Conservation (phyloP, 2,113 vertebrate species). For the Phoenicopterus ruber region DNA sequence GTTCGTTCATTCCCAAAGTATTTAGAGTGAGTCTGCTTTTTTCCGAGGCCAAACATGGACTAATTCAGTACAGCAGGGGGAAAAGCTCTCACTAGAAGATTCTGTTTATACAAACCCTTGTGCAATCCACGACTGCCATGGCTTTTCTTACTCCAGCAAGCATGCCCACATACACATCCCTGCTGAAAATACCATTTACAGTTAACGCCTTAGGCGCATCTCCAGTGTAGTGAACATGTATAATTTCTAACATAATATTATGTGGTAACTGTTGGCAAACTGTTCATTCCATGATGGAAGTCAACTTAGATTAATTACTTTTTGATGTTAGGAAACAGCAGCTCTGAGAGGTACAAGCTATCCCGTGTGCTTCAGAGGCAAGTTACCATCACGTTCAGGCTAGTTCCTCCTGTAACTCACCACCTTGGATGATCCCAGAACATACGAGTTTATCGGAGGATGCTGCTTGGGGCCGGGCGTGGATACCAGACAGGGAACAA, state of each 20-base stretch:
- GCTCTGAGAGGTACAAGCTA: not conserved
- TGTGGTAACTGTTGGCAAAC: slow-evolving; percentile 44
- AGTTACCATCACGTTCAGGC: not conserved
- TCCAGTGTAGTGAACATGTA: not conserved
- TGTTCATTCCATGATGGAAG: not conserved
- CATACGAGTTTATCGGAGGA: rapidly evolving
- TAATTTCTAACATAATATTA: not conserved
- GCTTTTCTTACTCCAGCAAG: not conserved
- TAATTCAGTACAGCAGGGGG: not conserved
- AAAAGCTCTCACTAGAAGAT: not conserved
- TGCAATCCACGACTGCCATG: not conserved
- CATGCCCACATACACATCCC: not conserved
- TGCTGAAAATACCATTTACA: slow-evolving; percentile 9
- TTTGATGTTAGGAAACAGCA: slow-evolving; percentile 16
- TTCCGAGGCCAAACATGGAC: not conserved
- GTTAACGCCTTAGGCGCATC: not conserved
- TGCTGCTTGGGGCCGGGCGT: not conserved
- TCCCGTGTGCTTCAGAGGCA: not conserved
- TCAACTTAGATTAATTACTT: slow-evolving; percentile 20
- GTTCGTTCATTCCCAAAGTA: not conserved
- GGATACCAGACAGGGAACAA: not conserved
- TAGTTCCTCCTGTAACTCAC: not conserved
- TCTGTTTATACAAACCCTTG: not conserved
- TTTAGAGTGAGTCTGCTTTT: not conserved
- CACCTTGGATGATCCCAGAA: not conserved